phyloP scores from a whole-genome alignment of 2,888 invertebrate species.

The Monopis laevigella region DNA sequence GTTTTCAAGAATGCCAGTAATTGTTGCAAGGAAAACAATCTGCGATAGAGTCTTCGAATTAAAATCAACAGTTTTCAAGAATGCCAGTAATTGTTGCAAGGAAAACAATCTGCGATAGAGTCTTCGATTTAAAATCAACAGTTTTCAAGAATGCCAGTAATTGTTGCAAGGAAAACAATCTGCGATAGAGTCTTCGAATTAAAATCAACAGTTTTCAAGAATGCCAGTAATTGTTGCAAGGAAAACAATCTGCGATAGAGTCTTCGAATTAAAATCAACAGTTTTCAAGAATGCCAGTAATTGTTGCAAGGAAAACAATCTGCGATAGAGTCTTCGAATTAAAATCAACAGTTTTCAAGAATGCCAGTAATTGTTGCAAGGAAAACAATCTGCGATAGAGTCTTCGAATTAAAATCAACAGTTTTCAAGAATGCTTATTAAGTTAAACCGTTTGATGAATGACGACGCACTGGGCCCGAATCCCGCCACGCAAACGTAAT shows the following conservation, averaged over 20 bases:
- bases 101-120: too few species aligned
- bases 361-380: neutral
- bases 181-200: slow-evolving; percentile 5
- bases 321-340: slow-evolving; percentile 5
- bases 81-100: too few species aligned
- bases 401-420: slow-evolving; percentile 40
- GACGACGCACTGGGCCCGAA: slow-evolving; percentile 29
- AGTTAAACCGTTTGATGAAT: slow-evolving; percentile 42
- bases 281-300: too few species aligned
- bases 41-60: slow-evolving; percentile 29
- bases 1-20: too few species aligned
- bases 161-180: slow-evolving; percentile 1
- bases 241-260: too few species aligned
- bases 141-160: too few species aligned
- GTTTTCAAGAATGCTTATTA: slow-evolving; percentile 13
- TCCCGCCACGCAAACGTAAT: slow-evolving; percentile 44
- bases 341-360: slow-evolving; percentile 4
- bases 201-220: slow-evolving; percentile 4
- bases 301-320: slow-evolving; percentile 1
- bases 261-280: too few species aligned
- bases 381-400: slow-evolving; percentile 17
- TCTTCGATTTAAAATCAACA: too few species aligned
- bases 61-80: slow-evolving; percentile 30
- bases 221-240: too few species aligned
- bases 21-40: neutral